These are phyloP conservation scores for Tholera decimalis DNA, from an alignment of 2,888 invertebrate species.

Conservation along the genomic window DNA sequence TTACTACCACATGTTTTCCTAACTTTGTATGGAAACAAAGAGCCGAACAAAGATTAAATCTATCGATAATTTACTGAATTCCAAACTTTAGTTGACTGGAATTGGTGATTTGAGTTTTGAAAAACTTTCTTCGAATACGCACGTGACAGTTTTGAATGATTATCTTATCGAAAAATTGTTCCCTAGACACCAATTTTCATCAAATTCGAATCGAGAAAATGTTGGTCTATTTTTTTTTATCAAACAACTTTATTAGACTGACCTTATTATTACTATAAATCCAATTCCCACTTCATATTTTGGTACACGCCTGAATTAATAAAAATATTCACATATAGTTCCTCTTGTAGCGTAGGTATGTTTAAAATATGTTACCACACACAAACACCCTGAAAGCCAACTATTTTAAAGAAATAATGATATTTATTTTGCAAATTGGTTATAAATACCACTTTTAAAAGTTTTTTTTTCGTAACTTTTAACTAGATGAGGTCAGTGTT, in stretches of 20 bases:
- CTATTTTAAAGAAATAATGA: too few species aligned
- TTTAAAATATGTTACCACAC: too few species aligned
- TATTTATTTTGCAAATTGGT: too few species aligned
- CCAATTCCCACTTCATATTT: too few species aligned
- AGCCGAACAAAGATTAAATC: slow-evolving; percentile 36
- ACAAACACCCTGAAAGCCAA: too few species aligned
- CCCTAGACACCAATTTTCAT: neutral
- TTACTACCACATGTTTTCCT: neutral
- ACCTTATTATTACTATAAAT: too few species aligned
- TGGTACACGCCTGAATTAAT: too few species aligned
- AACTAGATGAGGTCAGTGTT: too few species aligned
- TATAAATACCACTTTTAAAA: too few species aligned
- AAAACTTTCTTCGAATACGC: slow-evolving; percentile 34
- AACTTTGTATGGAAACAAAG: slow-evolving; percentile 31
- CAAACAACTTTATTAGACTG: neutral
- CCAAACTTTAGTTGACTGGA: slow-evolving; percentile 7
- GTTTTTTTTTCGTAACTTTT: too few species aligned
- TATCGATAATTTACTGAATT: slow-evolving; percentile 38
- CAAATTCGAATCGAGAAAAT: neutral
- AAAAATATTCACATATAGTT: too few species aligned
- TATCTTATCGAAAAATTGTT: slow-evolving; percentile 12
- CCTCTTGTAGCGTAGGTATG: too few species aligned
- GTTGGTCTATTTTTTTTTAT: neutral
- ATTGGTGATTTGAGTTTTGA: slow-evolving; percentile 40
- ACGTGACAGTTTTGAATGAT: slow-evolving; percentile 35